Evolutionary conservation across 2,888 invertebrate genomes (phyloP).

Genomic region (Macrophya alboannulata): DNA sequence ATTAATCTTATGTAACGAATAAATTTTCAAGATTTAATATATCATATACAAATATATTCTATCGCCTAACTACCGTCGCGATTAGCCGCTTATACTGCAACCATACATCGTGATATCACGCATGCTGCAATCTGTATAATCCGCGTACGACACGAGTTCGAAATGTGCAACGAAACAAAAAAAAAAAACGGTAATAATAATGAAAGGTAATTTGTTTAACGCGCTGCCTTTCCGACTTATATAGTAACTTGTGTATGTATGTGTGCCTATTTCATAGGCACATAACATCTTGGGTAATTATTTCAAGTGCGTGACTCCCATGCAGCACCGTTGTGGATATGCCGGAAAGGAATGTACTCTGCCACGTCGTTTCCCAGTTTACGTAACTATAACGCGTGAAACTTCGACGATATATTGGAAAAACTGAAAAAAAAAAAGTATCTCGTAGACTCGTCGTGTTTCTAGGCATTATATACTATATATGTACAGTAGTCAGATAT

Average conservation of each 20-base stretch:
- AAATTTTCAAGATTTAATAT: not conserved
- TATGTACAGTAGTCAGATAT: too few relatives aligned
- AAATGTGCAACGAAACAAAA: not conserved
- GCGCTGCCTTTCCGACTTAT: not conserved
- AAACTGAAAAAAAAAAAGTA: not conserved
- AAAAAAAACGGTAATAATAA: not conserved
- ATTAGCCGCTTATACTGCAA: not conserved
- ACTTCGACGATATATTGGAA: not conserved
- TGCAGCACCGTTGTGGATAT: not conserved
- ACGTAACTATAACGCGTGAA: not conserved
- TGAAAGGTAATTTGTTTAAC: not conserved
- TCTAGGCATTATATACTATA: not conserved
- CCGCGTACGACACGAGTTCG: not conserved
- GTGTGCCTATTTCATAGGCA: not conserved
- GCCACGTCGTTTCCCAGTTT: not conserved
- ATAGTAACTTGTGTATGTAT: not conserved
- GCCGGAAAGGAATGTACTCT: not conserved
- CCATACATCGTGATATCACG: not conserved
- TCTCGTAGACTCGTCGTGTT: not conserved
- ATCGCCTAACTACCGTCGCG: constrained; percentile 1
- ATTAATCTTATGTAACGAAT: not conserved
- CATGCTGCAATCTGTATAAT: constrained; percentile 4
- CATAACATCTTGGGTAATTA: constrained; percentile 7
- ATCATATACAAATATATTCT: not conserved
- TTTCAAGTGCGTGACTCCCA: not conserved